Conservation (phyloP, 2,797 vertebrate species). For the Callimico goeldii region DNA sequence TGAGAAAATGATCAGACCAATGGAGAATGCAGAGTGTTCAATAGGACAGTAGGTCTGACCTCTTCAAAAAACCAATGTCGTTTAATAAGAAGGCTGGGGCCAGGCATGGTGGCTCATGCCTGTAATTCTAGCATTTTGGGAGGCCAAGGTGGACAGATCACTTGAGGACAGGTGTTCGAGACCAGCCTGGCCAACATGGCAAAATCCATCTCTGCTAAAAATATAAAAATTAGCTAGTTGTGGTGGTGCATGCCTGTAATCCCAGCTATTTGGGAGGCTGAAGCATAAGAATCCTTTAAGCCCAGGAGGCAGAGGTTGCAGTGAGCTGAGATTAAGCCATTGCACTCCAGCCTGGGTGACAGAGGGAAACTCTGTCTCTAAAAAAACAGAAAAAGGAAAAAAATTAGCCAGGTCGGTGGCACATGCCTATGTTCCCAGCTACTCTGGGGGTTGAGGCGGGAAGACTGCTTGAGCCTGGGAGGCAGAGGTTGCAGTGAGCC, state of each 20-base stretch:
- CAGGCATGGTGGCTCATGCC: accelerated
- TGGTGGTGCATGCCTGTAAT: too few relatives aligned
- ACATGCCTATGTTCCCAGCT: background rate
- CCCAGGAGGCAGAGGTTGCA: too few relatives aligned
- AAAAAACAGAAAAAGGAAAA: background rate
- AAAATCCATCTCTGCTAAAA: too few relatives aligned
- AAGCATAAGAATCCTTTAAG: too few relatives aligned
- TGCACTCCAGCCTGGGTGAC: background rate
- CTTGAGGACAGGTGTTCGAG: too few relatives aligned
- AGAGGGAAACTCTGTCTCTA: background rate
- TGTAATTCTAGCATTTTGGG: too few relatives aligned
- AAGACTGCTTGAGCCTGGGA: background rate
- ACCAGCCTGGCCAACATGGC: too few relatives aligned
- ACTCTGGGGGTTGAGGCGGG: background rate
- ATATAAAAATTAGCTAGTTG: too few relatives aligned
- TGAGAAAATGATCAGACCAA: background rate
- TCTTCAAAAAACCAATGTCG: background rate
- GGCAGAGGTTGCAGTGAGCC: background rate
- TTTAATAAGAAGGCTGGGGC: background rate
- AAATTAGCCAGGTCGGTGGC: background rate
- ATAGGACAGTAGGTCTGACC: background rate
- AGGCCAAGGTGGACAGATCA: too few relatives aligned
- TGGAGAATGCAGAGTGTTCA: background rate
- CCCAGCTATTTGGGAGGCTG: too few relatives aligned
- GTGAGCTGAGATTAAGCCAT: too few relatives aligned